A percentile compares a stretch with the other conserved stretches of the same genome.
Evolutionary conservation across 2,797 vertebrate species (phyloP).

Genomic region (Acanthiza pusilla): DNA sequence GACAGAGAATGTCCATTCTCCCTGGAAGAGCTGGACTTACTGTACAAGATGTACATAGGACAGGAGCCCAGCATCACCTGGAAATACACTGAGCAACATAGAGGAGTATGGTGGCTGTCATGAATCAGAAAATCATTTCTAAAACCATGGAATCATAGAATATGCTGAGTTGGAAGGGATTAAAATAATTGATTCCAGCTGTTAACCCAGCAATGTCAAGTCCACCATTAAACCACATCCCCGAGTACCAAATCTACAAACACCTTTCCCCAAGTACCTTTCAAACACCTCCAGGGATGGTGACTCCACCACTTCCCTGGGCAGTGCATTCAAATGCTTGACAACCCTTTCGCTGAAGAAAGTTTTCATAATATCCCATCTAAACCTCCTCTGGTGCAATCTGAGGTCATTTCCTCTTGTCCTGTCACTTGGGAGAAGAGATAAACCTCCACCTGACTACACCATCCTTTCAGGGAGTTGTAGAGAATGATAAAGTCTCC

Average conservation of each 20-base stretch:
- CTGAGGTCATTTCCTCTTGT: background rate
- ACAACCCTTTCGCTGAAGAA: background rate
- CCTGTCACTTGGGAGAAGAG: no score
- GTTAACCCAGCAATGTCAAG: background rate
- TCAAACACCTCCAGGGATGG: background rate
- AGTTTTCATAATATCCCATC: background rate
- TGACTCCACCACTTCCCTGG: background rate
- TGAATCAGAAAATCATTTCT: background rate
- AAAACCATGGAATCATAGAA: background rate
- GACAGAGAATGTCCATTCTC: background rate
- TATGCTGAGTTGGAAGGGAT: background rate
- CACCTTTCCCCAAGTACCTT: no score
- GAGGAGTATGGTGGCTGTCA: background rate
- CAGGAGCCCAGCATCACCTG: background rate
- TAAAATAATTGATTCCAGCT: background rate
- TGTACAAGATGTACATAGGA: background rate
- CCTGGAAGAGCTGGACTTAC: background rate
- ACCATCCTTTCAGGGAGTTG: background rate
- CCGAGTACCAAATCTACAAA: background rate
- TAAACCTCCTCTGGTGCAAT: background rate
- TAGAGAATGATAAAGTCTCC: background rate
- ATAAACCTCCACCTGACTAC: background rate
- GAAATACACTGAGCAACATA: background rate
- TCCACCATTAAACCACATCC: background rate
- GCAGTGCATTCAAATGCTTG: background rate